Conservation (phyloP, 2,888 invertebrate species). For the Gymnosoma rotundatum region DNA sequence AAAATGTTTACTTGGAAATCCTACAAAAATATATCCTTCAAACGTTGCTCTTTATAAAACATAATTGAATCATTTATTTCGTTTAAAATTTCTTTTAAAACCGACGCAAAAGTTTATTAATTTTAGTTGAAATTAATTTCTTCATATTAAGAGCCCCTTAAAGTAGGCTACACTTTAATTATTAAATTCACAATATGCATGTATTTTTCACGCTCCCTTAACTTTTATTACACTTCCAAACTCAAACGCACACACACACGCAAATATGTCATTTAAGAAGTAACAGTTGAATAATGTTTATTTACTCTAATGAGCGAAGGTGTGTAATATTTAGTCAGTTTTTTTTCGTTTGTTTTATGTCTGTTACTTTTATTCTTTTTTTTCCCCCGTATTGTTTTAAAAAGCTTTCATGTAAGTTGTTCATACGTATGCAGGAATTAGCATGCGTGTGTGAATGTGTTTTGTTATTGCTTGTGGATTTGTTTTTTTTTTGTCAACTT, state of each 20-base stretch:
- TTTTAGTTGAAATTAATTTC: no score
- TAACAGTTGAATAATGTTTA: conserved; percentile 8
- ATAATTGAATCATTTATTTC: no score
- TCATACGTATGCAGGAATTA: background rate
- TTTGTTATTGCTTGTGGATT: background rate
- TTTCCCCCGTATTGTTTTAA: conserved; percentile 14
- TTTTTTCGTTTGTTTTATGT: background rate
- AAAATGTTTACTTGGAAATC: no score
- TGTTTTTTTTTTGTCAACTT: background rate
- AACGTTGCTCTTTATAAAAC: no score
- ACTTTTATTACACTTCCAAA: background rate
- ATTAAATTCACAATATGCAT: no score
- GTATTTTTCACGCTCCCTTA: background rate
- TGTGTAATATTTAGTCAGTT: background rate
- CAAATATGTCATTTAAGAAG: background rate
- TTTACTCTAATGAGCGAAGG: background rate
- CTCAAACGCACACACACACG: no score
- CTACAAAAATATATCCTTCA: no score
- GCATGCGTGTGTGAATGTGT: no score
- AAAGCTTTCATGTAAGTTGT: background rate
- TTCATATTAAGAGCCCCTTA: background rate
- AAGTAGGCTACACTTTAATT: conserved; percentile 12
- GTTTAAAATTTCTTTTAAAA: no score
- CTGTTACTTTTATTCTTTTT: conserved; percentile 12
- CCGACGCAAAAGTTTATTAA: no score